phyloP scores from a whole-genome alignment of 1,140 invertebrate species.

The Acromyrmex charruanus region DNA sequence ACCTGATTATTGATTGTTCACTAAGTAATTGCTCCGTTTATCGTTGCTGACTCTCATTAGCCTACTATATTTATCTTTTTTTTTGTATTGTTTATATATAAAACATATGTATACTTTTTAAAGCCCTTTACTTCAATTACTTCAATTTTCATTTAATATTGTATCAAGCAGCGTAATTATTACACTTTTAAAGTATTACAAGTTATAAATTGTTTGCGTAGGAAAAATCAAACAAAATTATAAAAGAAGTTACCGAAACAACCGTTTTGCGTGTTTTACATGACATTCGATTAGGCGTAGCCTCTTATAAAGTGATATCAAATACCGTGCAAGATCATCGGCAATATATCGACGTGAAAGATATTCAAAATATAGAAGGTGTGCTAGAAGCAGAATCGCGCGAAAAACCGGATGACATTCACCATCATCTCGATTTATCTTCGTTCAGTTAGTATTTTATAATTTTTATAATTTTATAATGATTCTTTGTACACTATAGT shows the following conservation, averaged over 20 bases:
- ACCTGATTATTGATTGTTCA: too few species aligned
- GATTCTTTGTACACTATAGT: neutral
- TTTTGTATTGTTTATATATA: neutral
- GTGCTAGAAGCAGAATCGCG: conserved; percentile 43
- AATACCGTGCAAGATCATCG: conserved; percentile 85
- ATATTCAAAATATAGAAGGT: conserved; percentile 74
- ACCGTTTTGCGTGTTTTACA: conserved; percentile 87
- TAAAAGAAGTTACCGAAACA: conserved; percentile 87
- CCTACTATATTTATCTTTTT: too few species aligned
- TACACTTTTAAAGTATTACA: neutral
- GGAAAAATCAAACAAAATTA: conserved; percentile 84
- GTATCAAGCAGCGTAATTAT: neutral
- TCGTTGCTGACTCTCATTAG: too few species aligned
- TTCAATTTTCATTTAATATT: neutral
- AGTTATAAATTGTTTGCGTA: conserved; percentile 55
- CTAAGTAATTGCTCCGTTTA: too few species aligned
- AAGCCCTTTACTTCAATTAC: neutral
- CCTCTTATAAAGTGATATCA: conserved; percentile 87
- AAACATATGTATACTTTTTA: neutral
- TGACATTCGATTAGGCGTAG: conserved; percentile 85
- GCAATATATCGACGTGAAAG: conserved; percentile 75
- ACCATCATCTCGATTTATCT: neutral
- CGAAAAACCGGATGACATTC: conserved; percentile 53
- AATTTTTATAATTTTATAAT: neutral
- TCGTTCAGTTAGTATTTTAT: conserved; percentile 30